phyloP scores from a whole-genome alignment of 2,888 invertebrate genomes.

The Ochlodes sylvanus region DNA sequence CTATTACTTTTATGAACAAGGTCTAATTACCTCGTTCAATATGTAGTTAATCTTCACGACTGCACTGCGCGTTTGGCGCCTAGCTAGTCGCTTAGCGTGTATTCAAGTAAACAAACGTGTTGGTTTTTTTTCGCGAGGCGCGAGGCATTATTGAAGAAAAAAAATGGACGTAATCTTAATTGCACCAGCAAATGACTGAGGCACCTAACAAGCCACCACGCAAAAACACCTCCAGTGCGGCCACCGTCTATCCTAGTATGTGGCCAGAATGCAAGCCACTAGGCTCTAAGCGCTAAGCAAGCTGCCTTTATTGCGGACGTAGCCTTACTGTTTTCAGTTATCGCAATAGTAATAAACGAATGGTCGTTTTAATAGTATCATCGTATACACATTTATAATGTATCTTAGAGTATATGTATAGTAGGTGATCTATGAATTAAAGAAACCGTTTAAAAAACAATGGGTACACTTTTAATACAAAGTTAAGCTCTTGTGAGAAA shows the following conservation, averaged over 20 bases:
- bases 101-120: slow-evolving; percentile 26
- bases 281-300: neutral
- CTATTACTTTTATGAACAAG: too few relatives aligned
- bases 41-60: too few relatives aligned
- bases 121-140: too few relatives aligned
- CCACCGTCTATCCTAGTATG: neutral
- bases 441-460: neutral
- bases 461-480: neutral
- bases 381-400: too few relatives aligned
- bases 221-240: neutral
- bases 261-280: neutral
- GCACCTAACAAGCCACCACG: too few relatives aligned
- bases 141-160: neutral
- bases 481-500: slow-evolving; percentile 14
- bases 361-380: too few relatives aligned
- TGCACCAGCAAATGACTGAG: neutral
- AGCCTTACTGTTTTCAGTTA: too few relatives aligned
- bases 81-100: slow-evolving; percentile 27
- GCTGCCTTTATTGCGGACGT: neutral
- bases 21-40: too few relatives aligned
- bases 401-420: too few relatives aligned
- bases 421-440: too few relatives aligned
- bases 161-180: slow-evolving; percentile 4
- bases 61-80: slow-evolving; percentile 18
- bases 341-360: too few relatives aligned